phyloP scores from a whole-genome alignment of 2,797 vertebrate species.

The Sylvia borin region DNA sequence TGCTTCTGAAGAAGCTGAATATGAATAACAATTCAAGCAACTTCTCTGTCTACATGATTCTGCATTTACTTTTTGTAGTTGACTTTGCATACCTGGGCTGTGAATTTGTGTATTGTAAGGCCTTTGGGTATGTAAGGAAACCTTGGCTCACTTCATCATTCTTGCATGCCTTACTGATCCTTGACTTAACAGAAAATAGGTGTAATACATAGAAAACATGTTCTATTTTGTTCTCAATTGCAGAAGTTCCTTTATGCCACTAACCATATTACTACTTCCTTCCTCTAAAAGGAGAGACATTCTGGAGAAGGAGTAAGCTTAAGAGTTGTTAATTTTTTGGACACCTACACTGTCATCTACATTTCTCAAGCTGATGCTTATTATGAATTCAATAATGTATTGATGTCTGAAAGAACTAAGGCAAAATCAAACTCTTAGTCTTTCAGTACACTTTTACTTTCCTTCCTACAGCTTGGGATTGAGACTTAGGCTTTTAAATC shows the following conservation, averaged over 20 bases:
- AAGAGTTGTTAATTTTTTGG: background rate
- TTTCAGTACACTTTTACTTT: background rate
- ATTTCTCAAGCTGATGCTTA: background rate
- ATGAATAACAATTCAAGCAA: background rate
- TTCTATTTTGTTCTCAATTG: background rate
- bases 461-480: background rate
- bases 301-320: background rate
- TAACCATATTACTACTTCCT: background rate
- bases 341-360: background rate
- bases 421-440: background rate
- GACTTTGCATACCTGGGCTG: background rate
- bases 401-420: background rate
- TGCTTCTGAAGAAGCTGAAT: background rate
- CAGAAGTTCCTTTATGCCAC: background rate
- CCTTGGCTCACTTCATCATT: background rate
- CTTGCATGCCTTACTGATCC: background rate
- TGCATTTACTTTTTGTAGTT: background rate
- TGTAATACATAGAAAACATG: background rate
- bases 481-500: background rate
- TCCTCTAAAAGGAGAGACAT: background rate
- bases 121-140: background rate
- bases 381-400: background rate
- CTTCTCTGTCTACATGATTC: background rate
- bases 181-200: background rate
- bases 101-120: background rate